phyloP scores from a whole-genome alignment of 2,888 invertebrate species.

The Chydorus sphaericus region DNA sequence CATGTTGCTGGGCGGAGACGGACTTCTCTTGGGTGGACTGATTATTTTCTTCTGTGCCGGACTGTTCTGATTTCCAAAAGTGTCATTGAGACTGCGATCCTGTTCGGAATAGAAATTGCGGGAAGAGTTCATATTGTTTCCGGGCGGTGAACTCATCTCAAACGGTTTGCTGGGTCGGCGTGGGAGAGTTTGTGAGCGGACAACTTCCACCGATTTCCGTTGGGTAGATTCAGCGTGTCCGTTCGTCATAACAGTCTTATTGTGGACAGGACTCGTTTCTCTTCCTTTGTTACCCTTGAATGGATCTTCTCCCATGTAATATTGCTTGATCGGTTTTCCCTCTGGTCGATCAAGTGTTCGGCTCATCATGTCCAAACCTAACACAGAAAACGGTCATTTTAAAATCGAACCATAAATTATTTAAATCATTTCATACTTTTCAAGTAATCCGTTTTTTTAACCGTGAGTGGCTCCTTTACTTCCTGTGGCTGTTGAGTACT shows the following conservation, averaged over 20 bases:
- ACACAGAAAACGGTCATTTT: too few relatives aligned
- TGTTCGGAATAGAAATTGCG: neutral
- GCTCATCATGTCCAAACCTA: neutral
- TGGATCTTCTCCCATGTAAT: conserved; percentile 75
- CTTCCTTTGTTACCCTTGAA: conserved; percentile 66
- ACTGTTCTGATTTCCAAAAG: too few relatives aligned
- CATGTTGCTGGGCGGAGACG: neutral
- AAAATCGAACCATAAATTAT: too few relatives aligned
- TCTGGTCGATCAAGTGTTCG: conserved; percentile 12
- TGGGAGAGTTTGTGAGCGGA: conserved; percentile 50
- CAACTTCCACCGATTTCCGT: neutral
- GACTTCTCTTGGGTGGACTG: neutral
- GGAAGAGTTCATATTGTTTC: neutral
- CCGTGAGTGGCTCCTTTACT: neutral
- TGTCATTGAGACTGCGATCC: conserved; percentile 7
- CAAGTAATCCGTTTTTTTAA: too few relatives aligned
- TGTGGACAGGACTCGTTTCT: too few relatives aligned
- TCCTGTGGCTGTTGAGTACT: neutral
- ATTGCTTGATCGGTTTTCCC: conserved; percentile 44
- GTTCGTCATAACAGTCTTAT: neutral
- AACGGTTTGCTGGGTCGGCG: conserved; percentile 32
- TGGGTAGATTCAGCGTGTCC: neutral
- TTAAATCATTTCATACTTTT: too few relatives aligned
- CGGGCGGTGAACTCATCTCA: neutral
- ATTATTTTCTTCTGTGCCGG: neutral